phyloP scores from a whole-genome alignment of 2,113 vertebrate species.

The Leptobrachium ailaonicum region DNA sequence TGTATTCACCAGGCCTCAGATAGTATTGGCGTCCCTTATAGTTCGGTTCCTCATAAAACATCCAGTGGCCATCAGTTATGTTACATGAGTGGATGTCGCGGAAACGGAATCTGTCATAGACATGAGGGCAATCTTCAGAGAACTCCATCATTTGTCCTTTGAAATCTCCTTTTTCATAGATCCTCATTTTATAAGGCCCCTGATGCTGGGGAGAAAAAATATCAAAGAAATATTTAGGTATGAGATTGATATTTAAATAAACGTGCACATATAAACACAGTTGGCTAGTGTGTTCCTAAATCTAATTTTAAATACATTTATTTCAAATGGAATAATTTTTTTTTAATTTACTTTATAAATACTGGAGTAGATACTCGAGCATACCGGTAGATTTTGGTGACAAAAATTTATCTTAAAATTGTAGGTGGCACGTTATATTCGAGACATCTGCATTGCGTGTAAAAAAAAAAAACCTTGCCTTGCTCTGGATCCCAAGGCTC shows the following conservation, averaged over 20 bases:
- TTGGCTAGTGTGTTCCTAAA: too few relatives aligned
- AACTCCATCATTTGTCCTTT: slow-evolving; percentile 82
- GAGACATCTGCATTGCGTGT: too few relatives aligned
- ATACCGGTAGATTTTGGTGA: too few relatives aligned
- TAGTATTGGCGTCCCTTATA: slow-evolving; percentile 88
- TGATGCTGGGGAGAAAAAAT: slow-evolving; percentile 10
- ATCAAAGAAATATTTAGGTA: neutral
- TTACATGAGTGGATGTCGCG: slow-evolving; percentile 86
- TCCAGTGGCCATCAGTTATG: slow-evolving; percentile 86
- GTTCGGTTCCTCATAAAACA: slow-evolving; percentile 90
- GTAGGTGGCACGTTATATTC: too few relatives aligned
- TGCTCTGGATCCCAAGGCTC: too few relatives aligned
- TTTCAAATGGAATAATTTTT: too few relatives aligned
- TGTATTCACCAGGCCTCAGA: slow-evolving; percentile 89
- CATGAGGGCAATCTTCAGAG: slow-evolving; percentile 84
- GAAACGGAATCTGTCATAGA: slow-evolving; percentile 81
- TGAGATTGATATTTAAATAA: neutral
- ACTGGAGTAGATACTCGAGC: too few relatives aligned
- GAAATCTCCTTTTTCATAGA: slow-evolving; percentile 89
- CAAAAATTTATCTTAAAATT: too few relatives aligned
- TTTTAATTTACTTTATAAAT: too few relatives aligned
- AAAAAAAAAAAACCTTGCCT: too few relatives aligned
- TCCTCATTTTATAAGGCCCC: slow-evolving; percentile 82
- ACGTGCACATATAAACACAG: too few relatives aligned
- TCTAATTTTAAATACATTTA: too few relatives aligned